These are phyloP conservation scores for Dioctria linearis DNA, from an alignment of 2,888 invertebrate genomes.

Conservation along the genomic window DNA sequence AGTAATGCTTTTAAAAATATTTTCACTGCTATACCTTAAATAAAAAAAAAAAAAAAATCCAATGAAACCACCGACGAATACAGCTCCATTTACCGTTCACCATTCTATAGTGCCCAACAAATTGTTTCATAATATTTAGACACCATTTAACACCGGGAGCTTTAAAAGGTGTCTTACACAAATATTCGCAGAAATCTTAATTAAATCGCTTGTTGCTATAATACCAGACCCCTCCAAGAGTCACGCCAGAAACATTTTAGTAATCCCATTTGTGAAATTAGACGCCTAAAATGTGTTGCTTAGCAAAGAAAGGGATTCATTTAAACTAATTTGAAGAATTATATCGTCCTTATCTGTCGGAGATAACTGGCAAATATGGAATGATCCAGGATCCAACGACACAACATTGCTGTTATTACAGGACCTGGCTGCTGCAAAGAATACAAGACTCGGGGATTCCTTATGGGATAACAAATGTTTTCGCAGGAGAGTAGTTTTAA, in stretches of 20 bases:
- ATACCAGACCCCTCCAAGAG: slow-evolving; percentile 21
- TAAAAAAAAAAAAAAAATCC: too few relatives aligned
- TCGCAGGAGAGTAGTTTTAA: slow-evolving; percentile 49
- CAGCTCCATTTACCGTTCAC: neutral
- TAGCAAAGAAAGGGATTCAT: slow-evolving; percentile 24
- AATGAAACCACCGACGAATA: too few relatives aligned
- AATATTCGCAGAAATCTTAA: slow-evolving; percentile 30
- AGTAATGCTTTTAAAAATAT: too few relatives aligned
- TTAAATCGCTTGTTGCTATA: slow-evolving; percentile 32
- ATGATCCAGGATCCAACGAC: neutral
- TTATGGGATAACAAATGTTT: slow-evolving; percentile 47
- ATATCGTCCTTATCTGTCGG: slow-evolving; percentile 31
- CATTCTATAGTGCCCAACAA: neutral
- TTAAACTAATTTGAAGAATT: slow-evolving; percentile 49
- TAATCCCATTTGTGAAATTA: slow-evolving; percentile 49
- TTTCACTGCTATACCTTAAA: too few relatives aligned
- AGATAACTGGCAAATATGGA: slow-evolving; percentile 11
- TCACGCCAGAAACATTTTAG: slow-evolving; percentile 9
- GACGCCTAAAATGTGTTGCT: slow-evolving; percentile 36
- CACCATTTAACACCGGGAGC: neutral
- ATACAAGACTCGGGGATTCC: slow-evolving; percentile 16
- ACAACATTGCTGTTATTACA: slow-evolving; percentile 32
- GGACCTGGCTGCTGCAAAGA: neutral
- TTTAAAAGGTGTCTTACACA: slow-evolving; percentile 26
- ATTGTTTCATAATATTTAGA: slow-evolving; percentile 26